Percentiles rank a stretch among this genome's conserved stretches.
phyloP scores from a whole-genome alignment of 2,888 invertebrate genomes.

The Gortyna flavago region DNA sequence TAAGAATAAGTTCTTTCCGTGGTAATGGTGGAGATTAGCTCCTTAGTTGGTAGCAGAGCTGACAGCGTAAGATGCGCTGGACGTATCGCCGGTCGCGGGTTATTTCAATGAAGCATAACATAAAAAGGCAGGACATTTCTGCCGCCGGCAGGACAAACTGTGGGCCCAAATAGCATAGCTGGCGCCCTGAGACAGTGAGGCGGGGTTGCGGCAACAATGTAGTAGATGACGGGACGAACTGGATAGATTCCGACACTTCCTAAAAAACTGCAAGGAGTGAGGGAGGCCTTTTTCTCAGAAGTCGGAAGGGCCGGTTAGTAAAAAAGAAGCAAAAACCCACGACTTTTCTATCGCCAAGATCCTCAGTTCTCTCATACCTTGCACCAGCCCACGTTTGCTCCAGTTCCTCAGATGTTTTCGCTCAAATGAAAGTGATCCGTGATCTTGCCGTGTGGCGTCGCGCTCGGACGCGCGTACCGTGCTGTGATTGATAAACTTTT shows the following conservation, averaged over 20 bases:
- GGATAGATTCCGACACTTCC: background rate
- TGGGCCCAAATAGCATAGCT: background rate
- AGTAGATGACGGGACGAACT: background rate
- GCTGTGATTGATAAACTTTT: conserved; percentile 55
- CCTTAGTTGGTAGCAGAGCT: background rate
- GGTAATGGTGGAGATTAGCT: background rate
- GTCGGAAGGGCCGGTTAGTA: background rate
- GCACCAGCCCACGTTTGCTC: conserved; percentile 57
- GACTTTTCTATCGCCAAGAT: background rate
- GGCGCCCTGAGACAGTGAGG: too few species aligned
- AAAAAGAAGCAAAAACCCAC: background rate
- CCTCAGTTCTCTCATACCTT: conserved; percentile 40
- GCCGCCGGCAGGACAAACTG: background rate
- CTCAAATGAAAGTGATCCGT: conserved; percentile 74
- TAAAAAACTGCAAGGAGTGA: background rate
- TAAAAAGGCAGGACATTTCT: too few species aligned
- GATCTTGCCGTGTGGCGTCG: conserved; percentile 55
- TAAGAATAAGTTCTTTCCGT: background rate
- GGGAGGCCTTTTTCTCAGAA: background rate
- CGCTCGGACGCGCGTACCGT: conserved; percentile 60
- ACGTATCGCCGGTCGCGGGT: background rate
- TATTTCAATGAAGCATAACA: background rate
- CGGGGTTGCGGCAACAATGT: background rate
- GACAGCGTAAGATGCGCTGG: background rate
- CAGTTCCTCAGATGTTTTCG: conserved; percentile 70